phyloP scores from a whole-genome alignment of 2,888 invertebrate species.

The Apamea crenata region DNA sequence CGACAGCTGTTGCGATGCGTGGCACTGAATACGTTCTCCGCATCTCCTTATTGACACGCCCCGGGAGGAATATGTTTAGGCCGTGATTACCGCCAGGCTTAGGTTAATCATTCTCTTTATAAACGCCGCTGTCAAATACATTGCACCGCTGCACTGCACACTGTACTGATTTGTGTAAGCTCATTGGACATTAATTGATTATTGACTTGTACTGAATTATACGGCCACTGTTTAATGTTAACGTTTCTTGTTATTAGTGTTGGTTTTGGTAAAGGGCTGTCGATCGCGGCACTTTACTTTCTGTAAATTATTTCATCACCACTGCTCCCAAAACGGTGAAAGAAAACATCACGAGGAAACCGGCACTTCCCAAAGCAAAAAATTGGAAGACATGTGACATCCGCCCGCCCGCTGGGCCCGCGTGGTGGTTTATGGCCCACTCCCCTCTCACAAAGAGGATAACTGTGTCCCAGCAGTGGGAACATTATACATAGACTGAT shows the following conservation, averaged over 20 bases:
- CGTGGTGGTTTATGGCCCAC: neutral
- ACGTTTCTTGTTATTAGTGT: slow-evolving; percentile 22
- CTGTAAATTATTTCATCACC: neutral
- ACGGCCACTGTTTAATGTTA: slow-evolving; percentile 20
- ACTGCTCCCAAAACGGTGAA: neutral
- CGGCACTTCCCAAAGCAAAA: neutral
- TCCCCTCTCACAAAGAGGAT: neutral
- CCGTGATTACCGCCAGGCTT: slow-evolving; percentile 83
- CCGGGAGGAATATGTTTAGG: slow-evolving; percentile 76
- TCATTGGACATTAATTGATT: slow-evolving; percentile 66
- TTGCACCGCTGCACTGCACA: slow-evolving; percentile 26
- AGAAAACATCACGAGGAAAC: too few relatives aligned
- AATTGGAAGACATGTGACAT: neutral
- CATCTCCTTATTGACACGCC: slow-evolving; percentile 78
- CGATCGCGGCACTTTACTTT: neutral
- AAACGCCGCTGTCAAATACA: slow-evolving; percentile 62
- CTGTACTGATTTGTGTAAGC: slow-evolving; percentile 49
- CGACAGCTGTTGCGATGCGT: slow-evolving; percentile 83
- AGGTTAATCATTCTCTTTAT: slow-evolving; percentile 87
- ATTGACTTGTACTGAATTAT: slow-evolving; percentile 53
- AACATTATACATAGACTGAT: neutral
- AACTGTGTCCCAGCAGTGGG: neutral
- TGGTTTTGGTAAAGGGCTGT: slow-evolving; percentile 14
- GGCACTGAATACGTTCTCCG: slow-evolving; percentile 78
- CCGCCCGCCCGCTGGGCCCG: neutral